These are phyloP conservation scores for Cochlearius cochlearius DNA, from an alignment of 2,113 vertebrate species.

Conservation along the genomic window DNA sequence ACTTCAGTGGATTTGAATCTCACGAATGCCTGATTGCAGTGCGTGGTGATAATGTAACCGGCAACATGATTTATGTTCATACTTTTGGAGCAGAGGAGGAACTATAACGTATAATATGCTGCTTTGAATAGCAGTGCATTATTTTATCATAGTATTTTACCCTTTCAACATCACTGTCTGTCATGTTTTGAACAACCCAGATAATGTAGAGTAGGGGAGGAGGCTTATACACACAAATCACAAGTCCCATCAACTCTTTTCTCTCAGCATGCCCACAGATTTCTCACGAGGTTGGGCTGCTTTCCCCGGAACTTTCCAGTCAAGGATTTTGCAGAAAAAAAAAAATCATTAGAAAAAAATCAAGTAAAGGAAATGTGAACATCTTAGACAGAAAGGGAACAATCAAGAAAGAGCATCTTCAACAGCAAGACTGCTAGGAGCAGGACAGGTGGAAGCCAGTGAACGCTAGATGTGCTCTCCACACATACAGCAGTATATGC, in stretches of 20 bases:
- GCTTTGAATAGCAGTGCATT: background rate
- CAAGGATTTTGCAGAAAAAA: background rate
- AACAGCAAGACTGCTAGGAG: background rate
- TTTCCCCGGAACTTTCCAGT: background rate
- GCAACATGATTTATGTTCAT: constrained; percentile 16
- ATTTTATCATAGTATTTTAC: background rate
- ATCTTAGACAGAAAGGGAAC: background rate
- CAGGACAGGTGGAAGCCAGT: background rate
- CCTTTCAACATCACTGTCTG: background rate
- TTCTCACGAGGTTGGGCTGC: background rate
- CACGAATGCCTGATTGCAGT: constrained; percentile 15
- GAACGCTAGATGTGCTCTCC: background rate
- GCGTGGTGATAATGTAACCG: background rate
- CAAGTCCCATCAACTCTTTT: background rate
- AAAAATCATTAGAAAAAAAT: background rate
- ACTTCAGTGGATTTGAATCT: constrained; percentile 42
- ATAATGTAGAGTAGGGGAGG: background rate
- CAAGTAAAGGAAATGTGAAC: background rate
- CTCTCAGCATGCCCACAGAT: background rate
- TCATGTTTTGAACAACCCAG: background rate
- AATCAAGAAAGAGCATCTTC: background rate
- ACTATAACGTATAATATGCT: background rate
- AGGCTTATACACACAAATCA: background rate
- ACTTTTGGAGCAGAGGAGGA: background rate
- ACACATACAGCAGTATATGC: background rate